These are phyloP conservation scores for Drosophila rhopaloa DNA, from an alignment of 1,140 invertebrate species.

Conservation along the genomic window DNA sequence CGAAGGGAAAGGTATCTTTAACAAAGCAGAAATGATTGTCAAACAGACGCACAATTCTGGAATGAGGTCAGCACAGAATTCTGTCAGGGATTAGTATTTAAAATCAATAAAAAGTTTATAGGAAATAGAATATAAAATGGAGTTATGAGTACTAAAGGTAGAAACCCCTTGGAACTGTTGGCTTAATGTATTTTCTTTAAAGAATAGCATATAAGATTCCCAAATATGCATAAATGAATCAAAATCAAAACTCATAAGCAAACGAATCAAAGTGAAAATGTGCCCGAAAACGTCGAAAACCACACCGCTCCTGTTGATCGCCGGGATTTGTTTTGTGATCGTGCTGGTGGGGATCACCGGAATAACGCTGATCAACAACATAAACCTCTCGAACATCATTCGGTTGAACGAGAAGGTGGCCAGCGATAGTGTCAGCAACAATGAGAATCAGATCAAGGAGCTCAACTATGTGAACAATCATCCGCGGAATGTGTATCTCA, in stretches of 20 bases:
- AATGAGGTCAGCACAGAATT: neutral
- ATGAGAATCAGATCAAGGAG: slow-evolving; percentile 79
- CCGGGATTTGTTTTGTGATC: slow-evolving; percentile 77
- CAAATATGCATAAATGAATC: neutral
- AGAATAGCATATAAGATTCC: neutral
- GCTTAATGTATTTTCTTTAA: neutral
- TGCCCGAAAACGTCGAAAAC: slow-evolving; percentile 79
- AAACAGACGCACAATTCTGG: too few relatives aligned
- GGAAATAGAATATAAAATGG: too few relatives aligned
- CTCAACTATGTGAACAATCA: slow-evolving; percentile 79
- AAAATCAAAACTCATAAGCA: slow-evolving; percentile 7
- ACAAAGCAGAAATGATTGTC: neutral
- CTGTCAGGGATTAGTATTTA: too few relatives aligned
- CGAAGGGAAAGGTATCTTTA: slow-evolving; percentile 12
- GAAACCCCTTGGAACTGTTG: neutral
- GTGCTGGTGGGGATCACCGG: slow-evolving; percentile 77
- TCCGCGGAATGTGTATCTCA: slow-evolving; percentile 63
- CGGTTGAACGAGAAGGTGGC: slow-evolving; percentile 82
- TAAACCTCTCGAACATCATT: slow-evolving; percentile 82
- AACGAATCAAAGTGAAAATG: slow-evolving; percentile 40
- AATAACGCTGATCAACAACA: slow-evolving; percentile 80
- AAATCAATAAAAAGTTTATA: too few relatives aligned
- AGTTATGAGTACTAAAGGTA: too few relatives aligned
- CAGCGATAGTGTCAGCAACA: slow-evolving; percentile 77
- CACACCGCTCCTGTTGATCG: slow-evolving; percentile 74